Conservation (phyloP, 2,888 invertebrate species). For the Acleris laterana region DNA sequence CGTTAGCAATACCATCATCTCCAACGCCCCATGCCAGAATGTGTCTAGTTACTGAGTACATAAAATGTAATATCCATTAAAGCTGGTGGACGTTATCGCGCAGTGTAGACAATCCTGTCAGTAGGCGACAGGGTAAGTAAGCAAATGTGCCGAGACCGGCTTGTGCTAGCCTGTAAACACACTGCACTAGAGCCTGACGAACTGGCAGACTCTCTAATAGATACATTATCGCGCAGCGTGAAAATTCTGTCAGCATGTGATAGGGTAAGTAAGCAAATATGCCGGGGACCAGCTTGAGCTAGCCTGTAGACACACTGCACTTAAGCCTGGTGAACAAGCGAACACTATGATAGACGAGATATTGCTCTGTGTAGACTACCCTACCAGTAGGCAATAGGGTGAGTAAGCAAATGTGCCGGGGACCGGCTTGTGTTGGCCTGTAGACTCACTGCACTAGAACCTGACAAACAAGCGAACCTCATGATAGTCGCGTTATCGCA, state of each 20-base stretch:
- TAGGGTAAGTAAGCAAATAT: slow-evolving; percentile 33
- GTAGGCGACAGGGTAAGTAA: slow-evolving; percentile 36
- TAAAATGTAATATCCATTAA: slow-evolving; percentile 24
- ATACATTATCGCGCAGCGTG: not conserved
- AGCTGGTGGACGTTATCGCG: slow-evolving; percentile 20
- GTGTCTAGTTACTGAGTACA: not conserved
- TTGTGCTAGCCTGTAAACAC: slow-evolving; percentile 14
- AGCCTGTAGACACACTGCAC: not conserved
- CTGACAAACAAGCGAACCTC: no score
- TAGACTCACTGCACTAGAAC: no score
- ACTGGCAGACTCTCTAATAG: not conserved
- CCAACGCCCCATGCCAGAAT: no score
- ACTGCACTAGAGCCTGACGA: not conserved
- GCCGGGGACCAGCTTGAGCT: slow-evolving; percentile 20
- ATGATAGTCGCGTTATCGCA: no score
- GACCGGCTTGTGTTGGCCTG: slow-evolving; percentile 18
- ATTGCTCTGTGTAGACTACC: no score
- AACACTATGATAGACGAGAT: not conserved
- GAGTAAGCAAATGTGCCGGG: slow-evolving; percentile 32
- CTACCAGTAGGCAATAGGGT: slow-evolving; percentile 31
- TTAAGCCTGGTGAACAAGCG: no score
- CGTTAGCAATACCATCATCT: no score
- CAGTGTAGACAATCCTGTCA: slow-evolving; percentile 33
- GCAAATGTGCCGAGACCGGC: slow-evolving; percentile 33
- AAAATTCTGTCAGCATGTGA: slow-evolving; percentile 14